A percentile compares a stretch with the other conserved stretches of the same genome.
These are phyloP conservation scores for Eugnorisma glareosa DNA, from an alignment of 2,888 invertebrate genomes.

Conservation along the genomic window DNA sequence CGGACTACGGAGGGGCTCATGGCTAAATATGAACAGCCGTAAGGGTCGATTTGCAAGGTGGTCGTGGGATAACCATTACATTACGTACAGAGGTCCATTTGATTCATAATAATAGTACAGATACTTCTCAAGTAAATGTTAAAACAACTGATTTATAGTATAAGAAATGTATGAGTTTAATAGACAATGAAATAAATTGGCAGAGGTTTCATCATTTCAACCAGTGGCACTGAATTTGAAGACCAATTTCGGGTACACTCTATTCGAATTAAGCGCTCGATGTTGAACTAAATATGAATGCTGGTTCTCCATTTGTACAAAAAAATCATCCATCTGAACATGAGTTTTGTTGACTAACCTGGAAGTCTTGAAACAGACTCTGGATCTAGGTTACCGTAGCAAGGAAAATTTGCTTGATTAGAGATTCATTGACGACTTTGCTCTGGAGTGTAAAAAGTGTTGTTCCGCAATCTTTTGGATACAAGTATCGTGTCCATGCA, in stretches of 20 bases:
- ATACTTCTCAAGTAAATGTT: conserved; percentile 58
- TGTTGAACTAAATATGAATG: neutral
- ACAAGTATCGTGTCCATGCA: neutral
- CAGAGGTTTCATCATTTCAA: conserved; percentile 4
- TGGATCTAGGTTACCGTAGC: neutral
- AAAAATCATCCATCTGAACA: neutral
- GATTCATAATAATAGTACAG: conserved; percentile 46
- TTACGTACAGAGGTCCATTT: conserved; percentile 43
- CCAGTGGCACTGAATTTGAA: neutral
- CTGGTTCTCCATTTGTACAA: no score
- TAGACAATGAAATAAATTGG: conserved; percentile 64
- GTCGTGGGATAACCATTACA: neutral
- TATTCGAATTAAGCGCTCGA: neutral
- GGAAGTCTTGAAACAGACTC: no score
- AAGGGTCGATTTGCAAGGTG: no score
- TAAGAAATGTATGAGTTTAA: conserved; percentile 55
- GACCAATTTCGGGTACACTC: no score
- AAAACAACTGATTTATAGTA: conserved; percentile 60
- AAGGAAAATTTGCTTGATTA: neutral
- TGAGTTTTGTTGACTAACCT: neutral
- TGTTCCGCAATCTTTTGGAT: neutral
- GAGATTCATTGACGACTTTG: neutral
- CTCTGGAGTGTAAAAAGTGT: neutral
- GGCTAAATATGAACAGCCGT: no score
- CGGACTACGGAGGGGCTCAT: no score